These are phyloP conservation scores for Clarias laeviceps DNA, from an alignment of 2,797 vertebrate genomes.

Conservation along the genomic window DNA sequence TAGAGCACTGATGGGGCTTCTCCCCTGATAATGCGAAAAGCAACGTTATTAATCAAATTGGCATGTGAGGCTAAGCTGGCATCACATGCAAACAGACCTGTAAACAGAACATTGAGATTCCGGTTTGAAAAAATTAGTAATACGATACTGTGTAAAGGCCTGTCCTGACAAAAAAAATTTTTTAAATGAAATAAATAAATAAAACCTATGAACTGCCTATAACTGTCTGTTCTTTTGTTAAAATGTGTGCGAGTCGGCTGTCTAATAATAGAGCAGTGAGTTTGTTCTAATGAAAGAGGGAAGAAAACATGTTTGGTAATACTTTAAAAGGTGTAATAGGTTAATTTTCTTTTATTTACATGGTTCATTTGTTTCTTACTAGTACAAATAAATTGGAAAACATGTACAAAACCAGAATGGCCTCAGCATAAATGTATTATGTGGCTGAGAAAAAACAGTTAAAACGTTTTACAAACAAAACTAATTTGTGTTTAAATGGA, in stretches of 20 bases:
- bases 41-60: background rate
- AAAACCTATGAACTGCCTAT: background rate
- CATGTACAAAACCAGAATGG: background rate
- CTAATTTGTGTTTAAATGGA: background rate
- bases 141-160: background rate
- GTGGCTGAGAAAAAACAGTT: background rate
- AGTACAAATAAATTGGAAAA: background rate
- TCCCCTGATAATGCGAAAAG: constrained; percentile 76
- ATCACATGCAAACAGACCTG: background rate
- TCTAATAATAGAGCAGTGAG: background rate
- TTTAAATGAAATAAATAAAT: too few species aligned
- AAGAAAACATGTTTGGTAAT: background rate
- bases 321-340: background rate
- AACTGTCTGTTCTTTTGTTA: background rate
- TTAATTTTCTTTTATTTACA: background rate
- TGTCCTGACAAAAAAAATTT: background rate
- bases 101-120: background rate
- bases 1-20: constrained; percentile 94
- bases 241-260: background rate
- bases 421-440: background rate
- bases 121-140: background rate
- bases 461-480: background rate
- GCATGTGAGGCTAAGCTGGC: background rate
- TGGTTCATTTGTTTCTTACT: background rate
- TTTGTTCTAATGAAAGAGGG: background rate